These are phyloP conservation scores for Euclidia mi DNA, from an alignment of 2,888 invertebrate genomes.

Conservation along the genomic window DNA sequence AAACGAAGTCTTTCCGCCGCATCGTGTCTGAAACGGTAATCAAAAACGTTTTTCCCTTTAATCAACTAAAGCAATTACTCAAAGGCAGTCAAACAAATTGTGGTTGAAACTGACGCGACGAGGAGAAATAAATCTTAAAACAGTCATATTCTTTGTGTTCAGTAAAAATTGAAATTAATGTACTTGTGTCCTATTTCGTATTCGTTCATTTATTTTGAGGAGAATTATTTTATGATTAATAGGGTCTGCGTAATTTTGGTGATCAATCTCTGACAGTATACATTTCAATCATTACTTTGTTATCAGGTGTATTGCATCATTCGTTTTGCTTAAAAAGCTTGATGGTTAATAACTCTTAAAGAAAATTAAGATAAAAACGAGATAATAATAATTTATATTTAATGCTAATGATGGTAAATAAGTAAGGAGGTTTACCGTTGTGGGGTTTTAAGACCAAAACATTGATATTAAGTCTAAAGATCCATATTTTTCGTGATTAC, in stretches of 20 bases:
- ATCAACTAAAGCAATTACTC: constrained; percentile 15
- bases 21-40: constrained; percentile 7
- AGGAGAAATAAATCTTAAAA: constrained; percentile 7
- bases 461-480: too few species aligned
- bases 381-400: too few species aligned
- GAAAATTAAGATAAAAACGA: too few species aligned
- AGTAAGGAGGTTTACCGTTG: too few species aligned
- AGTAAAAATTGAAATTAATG: constrained; percentile 53
- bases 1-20: neutral
- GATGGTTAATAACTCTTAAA: constrained; percentile 4
- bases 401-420: too few species aligned
- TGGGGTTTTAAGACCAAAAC: too few species aligned
- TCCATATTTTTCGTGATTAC: too few species aligned
- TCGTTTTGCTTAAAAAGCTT: constrained; percentile 13
- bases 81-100: constrained; percentile 17
- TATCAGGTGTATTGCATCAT: constrained; percentile 18
- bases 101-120: neutral
- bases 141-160: constrained; percentile 9
- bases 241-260: constrained; percentile 21
- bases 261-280: constrained; percentile 55
- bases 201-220: constrained; percentile 48
- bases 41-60: constrained; percentile 5
- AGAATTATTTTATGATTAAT: constrained; percentile 41
- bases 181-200: constrained; percentile 33
- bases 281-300: constrained; percentile 26